phyloP scores from a whole-genome alignment of 2,888 invertebrate species.

The Acronicta aceris region DNA sequence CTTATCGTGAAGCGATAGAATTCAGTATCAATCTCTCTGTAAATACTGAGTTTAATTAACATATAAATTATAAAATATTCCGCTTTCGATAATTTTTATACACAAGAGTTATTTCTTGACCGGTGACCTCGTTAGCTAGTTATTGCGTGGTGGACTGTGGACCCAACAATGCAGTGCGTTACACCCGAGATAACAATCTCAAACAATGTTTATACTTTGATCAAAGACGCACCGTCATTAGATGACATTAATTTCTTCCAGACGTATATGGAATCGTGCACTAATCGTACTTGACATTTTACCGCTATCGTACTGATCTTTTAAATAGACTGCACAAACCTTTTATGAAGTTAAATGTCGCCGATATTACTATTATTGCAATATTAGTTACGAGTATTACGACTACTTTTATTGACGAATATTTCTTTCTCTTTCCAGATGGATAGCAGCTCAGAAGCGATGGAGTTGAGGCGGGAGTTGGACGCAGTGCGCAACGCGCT shows the following conservation, averaged over 20 bases:
- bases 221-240: slow-evolving; percentile 62
- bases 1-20: slow-evolving; percentile 24
- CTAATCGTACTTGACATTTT: slow-evolving; percentile 78
- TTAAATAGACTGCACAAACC: slow-evolving; percentile 52
- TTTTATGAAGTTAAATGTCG: slow-evolving; percentile 52
- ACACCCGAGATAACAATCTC: slow-evolving; percentile 55
- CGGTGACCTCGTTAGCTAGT: slow-evolving; percentile 57
- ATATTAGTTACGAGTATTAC: slow-evolving; percentile 23
- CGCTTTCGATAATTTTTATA: slow-evolving; percentile 49
- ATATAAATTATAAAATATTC: slow-evolving; percentile 45
- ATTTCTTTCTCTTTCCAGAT: slow-evolving; percentile 88
- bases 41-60: slow-evolving; percentile 27
- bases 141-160: slow-evolving; percentile 61
- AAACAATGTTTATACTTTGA: slow-evolving; percentile 54
- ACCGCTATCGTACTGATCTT: slow-evolving; percentile 57
- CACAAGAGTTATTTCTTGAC: slow-evolving; percentile 51
- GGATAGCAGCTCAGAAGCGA: slow-evolving; percentile 90
- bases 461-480: slow-evolving; percentile 90
- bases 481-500: slow-evolving; percentile 91
- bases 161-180: slow-evolving; percentile 46
- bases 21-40: slow-evolving; percentile 6
- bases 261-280: slow-evolving; percentile 62
- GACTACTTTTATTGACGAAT: slow-evolving; percentile 40
- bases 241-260: slow-evolving; percentile 61
- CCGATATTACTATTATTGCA: slow-evolving; percentile 45